phyloP scores from a whole-genome alignment of 2,113 vertebrate species.

The Trematocara macrostoma region DNA sequence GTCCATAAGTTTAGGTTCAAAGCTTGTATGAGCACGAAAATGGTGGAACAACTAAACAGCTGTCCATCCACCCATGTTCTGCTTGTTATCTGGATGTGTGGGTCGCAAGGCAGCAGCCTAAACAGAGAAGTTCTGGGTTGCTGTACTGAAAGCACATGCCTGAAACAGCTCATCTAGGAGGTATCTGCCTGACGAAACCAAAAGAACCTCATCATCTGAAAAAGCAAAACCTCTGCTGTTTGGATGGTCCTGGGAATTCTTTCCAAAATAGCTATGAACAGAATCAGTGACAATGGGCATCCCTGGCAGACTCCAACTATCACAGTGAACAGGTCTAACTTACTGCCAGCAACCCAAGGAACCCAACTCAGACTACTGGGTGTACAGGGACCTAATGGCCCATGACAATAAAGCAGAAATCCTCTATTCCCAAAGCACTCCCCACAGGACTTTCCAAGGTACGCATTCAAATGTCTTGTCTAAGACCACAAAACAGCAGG shows the following conservation, averaged over 20 bases:
- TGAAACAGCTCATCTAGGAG: background rate
- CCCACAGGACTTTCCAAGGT: background rate
- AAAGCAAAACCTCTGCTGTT: background rate
- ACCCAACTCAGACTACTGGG: background rate
- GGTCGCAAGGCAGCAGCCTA: background rate
- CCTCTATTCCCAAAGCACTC: background rate
- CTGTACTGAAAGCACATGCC: background rate
- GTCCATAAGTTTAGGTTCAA: accelerated
- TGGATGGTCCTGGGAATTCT: background rate
- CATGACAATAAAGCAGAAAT: background rate
- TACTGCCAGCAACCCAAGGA: background rate
- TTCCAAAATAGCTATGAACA: background rate
- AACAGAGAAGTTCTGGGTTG: background rate
- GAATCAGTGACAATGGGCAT: background rate
- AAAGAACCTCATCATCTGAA: background rate
- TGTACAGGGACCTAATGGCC: background rate
- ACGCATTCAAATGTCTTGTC: background rate
- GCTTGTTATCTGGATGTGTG: background rate
- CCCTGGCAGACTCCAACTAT: background rate
- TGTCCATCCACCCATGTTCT: background rate
- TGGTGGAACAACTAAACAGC: background rate
- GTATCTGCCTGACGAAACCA: background rate
- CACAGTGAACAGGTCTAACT: background rate
- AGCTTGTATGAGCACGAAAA: background rate
- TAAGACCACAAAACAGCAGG: background rate